These are phyloP conservation scores for Lomographa bimaculata DNA, from an alignment of 2,888 invertebrate genomes.

Conservation along the genomic window DNA sequence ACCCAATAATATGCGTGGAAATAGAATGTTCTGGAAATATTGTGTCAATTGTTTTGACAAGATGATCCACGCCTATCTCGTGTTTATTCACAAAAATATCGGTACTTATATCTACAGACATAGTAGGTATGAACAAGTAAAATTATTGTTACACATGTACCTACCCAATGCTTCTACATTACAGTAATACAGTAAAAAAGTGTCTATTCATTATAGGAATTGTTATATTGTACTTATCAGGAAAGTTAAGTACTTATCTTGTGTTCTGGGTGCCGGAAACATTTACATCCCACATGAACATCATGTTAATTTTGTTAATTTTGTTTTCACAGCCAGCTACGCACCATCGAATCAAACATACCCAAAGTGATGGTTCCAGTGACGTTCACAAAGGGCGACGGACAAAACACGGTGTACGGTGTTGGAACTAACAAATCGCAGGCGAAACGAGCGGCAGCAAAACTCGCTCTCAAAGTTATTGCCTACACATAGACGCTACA, in stretches of 20 bases:
- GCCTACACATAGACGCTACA: conserved; percentile 14
- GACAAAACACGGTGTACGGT: conserved; percentile 85
- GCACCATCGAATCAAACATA: conserved; percentile 40
- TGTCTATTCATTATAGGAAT: too few relatives aligned
- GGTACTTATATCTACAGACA: too few relatives aligned
- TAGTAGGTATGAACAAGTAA: too few relatives aligned
- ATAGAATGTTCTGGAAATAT: conserved; percentile 95
- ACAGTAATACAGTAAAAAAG: too few relatives aligned
- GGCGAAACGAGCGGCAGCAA: conserved; percentile 91
- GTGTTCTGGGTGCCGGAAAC: too few relatives aligned
- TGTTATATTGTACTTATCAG: too few relatives aligned
- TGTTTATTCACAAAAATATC: too few relatives aligned
- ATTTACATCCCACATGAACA: too few relatives aligned
- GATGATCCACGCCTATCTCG: conserved; percentile 89
- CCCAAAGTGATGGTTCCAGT: conserved; percentile 84
- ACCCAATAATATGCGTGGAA: conserved; percentile 93
- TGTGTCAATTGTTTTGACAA: conserved; percentile 95
- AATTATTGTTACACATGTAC: too few relatives aligned
- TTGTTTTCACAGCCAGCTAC: conserved; percentile 46
- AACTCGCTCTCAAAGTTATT: conserved; percentile 87
- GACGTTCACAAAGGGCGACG: conserved; percentile 84
- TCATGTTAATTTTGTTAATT: too few relatives aligned
- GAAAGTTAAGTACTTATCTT: too few relatives aligned
- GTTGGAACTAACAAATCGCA: conserved; percentile 87
- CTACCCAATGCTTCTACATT: too few relatives aligned